Evolutionary conservation across 2,797 vertebrate species (phyloP), one percentile per base, ranked within the genome.

Genomic region (Dendrocincla tyrannina): DNA sequence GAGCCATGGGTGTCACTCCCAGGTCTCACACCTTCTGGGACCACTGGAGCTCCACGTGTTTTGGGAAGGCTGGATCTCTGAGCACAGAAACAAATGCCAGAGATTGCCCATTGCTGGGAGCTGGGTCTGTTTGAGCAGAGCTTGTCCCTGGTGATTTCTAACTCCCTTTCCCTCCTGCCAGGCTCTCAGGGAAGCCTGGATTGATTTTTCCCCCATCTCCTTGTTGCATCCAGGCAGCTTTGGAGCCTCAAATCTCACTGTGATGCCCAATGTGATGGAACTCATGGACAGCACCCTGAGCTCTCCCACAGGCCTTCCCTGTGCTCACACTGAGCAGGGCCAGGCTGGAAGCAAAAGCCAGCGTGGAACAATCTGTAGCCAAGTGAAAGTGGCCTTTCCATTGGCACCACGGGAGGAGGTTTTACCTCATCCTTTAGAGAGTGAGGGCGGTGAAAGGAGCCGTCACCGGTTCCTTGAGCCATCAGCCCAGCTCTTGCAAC

Each of bases 371-470:
- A 37, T 67, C 56, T 23, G 24, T 17, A 49, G 52, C n/a, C 67
- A 35, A 47, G 86, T 55, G 93, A 96, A 96, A 96, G 92, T 89
- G 90, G 76, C 62, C 17, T 67, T 85, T 39, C 41, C 78, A 30
- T 22, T 28, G 9, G 50, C 7, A 3, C 27, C 4, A 0, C 58
- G 1, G 0, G 33, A 11, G 77, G 24, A 63, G 78, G 42, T 49
- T 93, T 81, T 55, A 14, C 59, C 94, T 80, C 55, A 46, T 77
- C 62, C 7, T 59, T 91, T 7, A 63, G 27, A 13, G 52, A 9
- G 76, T 11, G 25, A 80, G 69, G 30, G 60, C 1, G 94, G 28
- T 95, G 95, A 97, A 93, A 95, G 92, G 81, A 41, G 77, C 93
- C 63, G 13, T 93, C 81, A 86, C 64, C 56, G 49, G 69, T 92